Base-by-base conservation (phyloP, 1,140 invertebrate species). In the Panagrolaimus sp. region DNA sequence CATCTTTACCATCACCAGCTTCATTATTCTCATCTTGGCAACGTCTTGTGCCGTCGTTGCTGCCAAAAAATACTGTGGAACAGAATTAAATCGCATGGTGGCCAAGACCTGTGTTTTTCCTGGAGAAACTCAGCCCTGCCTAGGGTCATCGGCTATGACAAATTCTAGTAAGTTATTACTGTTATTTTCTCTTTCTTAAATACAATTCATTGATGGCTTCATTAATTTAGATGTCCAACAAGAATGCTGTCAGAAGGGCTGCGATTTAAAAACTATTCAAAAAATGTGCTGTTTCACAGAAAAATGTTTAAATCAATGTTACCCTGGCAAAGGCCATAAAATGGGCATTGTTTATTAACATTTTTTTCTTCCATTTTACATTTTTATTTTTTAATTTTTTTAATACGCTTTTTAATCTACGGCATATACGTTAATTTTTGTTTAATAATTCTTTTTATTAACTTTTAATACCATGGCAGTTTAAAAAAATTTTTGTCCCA, bases 321-420 rank as follows among this genome's bases (percentile, higher is more conserved):
- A 57, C 20, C 51, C 51, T 27, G 51, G 51, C 9, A 57, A 57
- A 16, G 27, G 27, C 51, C 27, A 57, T 27, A 57, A 57, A 57
- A 27, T 57, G 20, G 51, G 51, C 27, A 57, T 27, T 27, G 51
- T 57, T 9, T 57, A 57, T 16, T 57, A 57, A 57, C 16, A 38
- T 38, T 38, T 38, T n/a, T n/a, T 38, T 38, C 31, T 38, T 38
- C 31, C 31, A 38, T 38, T 38, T 38, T 38, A 38, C 31, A 57
- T 16, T 16, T 57, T 14, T 57, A 20, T 57, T 3, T 57, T 20
- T 57, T 57, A 25, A 57, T 16, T 25, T n/a, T 57, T 57, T 23
- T 1, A n/a, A 57, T 16, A n/a, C 9, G 11, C 27, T 27, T 48
- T 9, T 23, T 57, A 57, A 16, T 57, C n/a, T 57, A 27, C 14